Percentiles rank a stretch among this genome's conserved stretches.
Evolutionary conservation across 2,797 vertebrate genomes (phyloP).

Genomic region (Paedocypris micromegethes): DNA sequence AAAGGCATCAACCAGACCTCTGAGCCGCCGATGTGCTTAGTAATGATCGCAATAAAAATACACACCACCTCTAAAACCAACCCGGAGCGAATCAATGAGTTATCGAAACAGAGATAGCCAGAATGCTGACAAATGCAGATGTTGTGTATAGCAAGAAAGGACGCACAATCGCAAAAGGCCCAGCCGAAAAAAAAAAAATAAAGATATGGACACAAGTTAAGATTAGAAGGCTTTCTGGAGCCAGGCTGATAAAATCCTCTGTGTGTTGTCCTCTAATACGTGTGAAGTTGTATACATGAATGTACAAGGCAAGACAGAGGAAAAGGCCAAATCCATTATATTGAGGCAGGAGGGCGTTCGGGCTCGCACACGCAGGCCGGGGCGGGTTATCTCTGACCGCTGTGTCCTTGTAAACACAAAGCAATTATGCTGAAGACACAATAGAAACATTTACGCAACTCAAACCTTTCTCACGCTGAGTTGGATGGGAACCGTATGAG

Average conservation of each 20-base stretch:
- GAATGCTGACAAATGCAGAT: neutral
- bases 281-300: slow-evolving; percentile 29
- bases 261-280: slow-evolving; percentile 26
- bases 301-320: slow-evolving; percentile 28
- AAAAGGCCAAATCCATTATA: slow-evolving; percentile 34
- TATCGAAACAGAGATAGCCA: slow-evolving; percentile 19
- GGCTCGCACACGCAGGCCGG: slow-evolving; percentile 23
- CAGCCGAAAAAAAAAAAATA: slow-evolving; percentile 19
- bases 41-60: slow-evolving; percentile 48
- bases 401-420: slow-evolving; percentile 59
- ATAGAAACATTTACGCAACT: slow-evolving; percentile 60
- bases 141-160: slow-evolving; percentile 1
- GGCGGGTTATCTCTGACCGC: slow-evolving; percentile 55
- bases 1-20: slow-evolving; percentile 44
- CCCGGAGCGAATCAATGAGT: slow-evolving; percentile 36
- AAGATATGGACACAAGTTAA: slow-evolving; percentile 36
- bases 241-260: slow-evolving; percentile 33
- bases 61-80: slow-evolving; percentile 40
- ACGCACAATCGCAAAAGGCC: slow-evolving; percentile 5
- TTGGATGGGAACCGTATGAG: slow-evolving; percentile 3
- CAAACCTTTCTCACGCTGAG: slow-evolving; percentile 14
- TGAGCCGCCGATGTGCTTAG: slow-evolving; percentile 37
- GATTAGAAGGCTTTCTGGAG: slow-evolving; percentile 31
- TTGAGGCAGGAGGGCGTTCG: slow-evolving; percentile 9
- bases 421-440: slow-evolving; percentile 56